Evolutionary conservation across 2,797 vertebrate species (phyloP), one percentile per base, ranked within the genome.

Genomic region (Botia kubotai): DNA sequence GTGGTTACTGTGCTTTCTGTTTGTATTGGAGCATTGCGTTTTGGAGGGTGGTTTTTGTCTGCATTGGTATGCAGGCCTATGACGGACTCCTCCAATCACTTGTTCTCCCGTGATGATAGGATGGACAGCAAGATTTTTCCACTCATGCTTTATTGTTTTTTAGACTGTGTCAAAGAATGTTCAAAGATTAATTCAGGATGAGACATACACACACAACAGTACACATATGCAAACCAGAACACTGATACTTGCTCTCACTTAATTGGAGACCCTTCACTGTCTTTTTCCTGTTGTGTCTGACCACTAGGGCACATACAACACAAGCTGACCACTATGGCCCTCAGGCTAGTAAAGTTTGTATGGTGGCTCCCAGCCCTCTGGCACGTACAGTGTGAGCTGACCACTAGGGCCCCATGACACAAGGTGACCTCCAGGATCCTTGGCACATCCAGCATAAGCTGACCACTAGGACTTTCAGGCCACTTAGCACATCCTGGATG

Each of bases 91-190:
- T 75, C 43, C 12, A 19, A 75, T 87, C 85, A 72, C 72, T 68
- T 71, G 82, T 83, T 79, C 62, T 72, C 62, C 21, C 1, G 87
- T 81, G 72, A 81, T 86, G 74, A 86, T 76, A 79, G 83, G 60
- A 63, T 79, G 87, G 84, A 76, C 66, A 82, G 83, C 53, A 68
- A 80, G 65, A 84, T 86, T 87, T 84, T 84, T 78, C 72, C 79
- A 21, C 78, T 88, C 85, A 82, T 87, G 89, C 80, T 85, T 85
- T 88, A 89, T 86, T 90, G 72, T 68, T 3, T 84, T 55, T 78
- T 80, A 19, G 36, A 79, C 21, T 57, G n/a, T 52, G 39, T 87
- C 85, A 82, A 85, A 70, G 12, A 26, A 88, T 88, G 89, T 90
- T 92, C 85, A 90, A 89, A 90, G 87, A 79, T 70, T 33, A 33